Base-by-base conservation (phyloP, 2,113 vertebrate genomes). In the Entomyzon cyanotis region DNA sequence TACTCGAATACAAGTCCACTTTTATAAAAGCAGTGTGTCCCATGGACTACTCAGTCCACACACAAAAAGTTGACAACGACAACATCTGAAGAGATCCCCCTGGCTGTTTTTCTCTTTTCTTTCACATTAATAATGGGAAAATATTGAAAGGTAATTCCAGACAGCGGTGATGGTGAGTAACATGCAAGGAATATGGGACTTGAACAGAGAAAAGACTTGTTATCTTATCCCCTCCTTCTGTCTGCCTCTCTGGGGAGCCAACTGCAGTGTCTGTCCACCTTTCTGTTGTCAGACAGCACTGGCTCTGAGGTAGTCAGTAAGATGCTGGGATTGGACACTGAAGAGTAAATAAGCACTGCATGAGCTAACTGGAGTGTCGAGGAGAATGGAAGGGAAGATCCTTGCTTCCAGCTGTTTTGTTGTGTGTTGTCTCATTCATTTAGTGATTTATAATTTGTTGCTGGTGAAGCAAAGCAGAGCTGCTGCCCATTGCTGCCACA, bases 371-470 rank as follows among this genome's bases (percentile, higher is more conserved):
- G 73, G 47, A 91, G 37, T 22, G 47, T 55, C 0, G 1, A 87
- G 63, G 49, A 83, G 42, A 77, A 69, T 0, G 11, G 63, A 84
- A 24, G 10, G 87, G 67, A 84, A 85, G 79, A 84, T 73, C 59
- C 30, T 89, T 69, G 23, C 50, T 93, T 92, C 71, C 85, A 90
- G 92, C 83, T 93, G 47, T 64, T 94, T 39, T 70, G 56, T 67
- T 90, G 14, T 75, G 47, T 69, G 73, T 58, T 89, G 58, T 46
- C 80, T 92, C 56, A 30, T 92, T 86, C 85, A 60, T 73, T 75
- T 64, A 60, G 28, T 78, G 69, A 88, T 89, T 90, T 90, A 50
- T 87, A 71, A 68, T 92, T 92, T 94, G 80, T 49, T 89, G 52
- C 76, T 56, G 37, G 68, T 87, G 73, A 92, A 91, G 60, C 76